Base-by-base conservation (phyloP, 2,113 vertebrate genomes). In the Probosciger aterrimus region DNA sequence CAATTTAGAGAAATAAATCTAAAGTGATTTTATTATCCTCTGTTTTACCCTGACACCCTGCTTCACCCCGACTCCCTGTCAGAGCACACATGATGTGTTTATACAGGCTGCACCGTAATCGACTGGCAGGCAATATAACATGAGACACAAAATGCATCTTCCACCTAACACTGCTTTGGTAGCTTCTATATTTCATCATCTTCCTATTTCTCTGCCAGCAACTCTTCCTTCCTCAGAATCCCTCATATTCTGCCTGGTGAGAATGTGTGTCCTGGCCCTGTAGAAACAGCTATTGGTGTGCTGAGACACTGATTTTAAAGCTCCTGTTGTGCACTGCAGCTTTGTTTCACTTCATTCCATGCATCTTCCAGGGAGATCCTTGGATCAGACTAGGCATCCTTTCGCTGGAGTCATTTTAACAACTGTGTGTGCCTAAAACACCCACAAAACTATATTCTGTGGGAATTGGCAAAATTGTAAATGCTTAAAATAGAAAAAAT, bases 1-100 rank as follows among this genome's bases (percentile, higher is more conserved):
- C 99, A 99, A 99, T 99, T 99, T 99, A 98, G 98, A 98, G 98
- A 98, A 99, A 99, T 99, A 99, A 99, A 99, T 99, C 99, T 99
- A 98, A 98, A 99, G 98, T 99, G 98, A 99, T 99, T 99, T 99
- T 99, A 99, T 99, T 99, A 99, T 99, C 98, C 98, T 98, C 98
- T 98, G 98, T 98, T 99, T 98, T 98, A 98, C 98, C 98, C 98
- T 98, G 98, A 98, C 98, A 98, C 98, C 98, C 98, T 97, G 96
- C 98, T 98, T 98, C 98, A 98, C 98, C 98, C 98, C 98, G 78
- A 92, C 97, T 97, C 97, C 97, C 98, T 98, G 98, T 98, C 98
- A 98, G 97, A 98, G 97, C 97, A 89, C 49, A 76, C 96, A 96
- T 98, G 98, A 98, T 98, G 97, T 98, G 98, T 98, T 98, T 98